A percentile compares a stretch with the other conserved stretches of the same genome.
Evolutionary conservation across 1,140 invertebrate genomes (phyloP).

Genomic region (Bombus cullumanus): DNA sequence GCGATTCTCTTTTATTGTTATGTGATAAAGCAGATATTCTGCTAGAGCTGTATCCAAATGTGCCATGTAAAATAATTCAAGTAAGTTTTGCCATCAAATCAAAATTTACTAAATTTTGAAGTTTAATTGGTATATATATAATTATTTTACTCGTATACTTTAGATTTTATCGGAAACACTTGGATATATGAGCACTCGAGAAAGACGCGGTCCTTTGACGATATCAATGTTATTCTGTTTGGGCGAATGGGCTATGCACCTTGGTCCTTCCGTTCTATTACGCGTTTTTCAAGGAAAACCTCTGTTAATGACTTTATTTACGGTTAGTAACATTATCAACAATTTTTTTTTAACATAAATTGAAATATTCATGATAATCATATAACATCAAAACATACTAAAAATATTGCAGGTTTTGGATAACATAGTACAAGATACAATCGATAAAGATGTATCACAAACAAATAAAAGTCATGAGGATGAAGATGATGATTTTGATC

Average conservation of each 20-base stretch:
- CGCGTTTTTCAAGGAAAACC: constrained; percentile 82
- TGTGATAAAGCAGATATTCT: constrained; percentile 91
- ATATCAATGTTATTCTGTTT: constrained; percentile 94
- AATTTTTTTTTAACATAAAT: neutral
- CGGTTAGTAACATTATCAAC: constrained; percentile 76
- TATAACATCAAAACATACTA: neutral
- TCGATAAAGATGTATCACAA: constrained; percentile 71
- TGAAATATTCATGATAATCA: constrained; percentile 58
- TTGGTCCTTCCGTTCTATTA: constrained; percentile 83
- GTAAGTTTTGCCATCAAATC: constrained; percentile 78
- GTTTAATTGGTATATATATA: constrained; percentile 4
- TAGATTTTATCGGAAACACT: constrained; percentile 85
- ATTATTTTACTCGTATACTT: constrained; percentile 27
- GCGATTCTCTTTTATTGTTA: constrained; percentile 91
- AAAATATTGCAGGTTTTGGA: constrained; percentile 74
- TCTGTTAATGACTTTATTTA: constrained; percentile 86
- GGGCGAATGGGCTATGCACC: constrained; percentile 95
- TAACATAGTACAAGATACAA: constrained; percentile 78
- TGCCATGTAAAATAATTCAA: constrained; percentile 90
- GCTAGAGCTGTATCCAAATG: constrained; percentile 89
- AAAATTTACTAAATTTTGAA: constrained; percentile 4
- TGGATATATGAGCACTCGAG: constrained; percentile 82
- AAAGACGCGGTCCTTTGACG: constrained; percentile 85
- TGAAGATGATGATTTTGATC: constrained; percentile 87
- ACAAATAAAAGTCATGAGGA: constrained; percentile 69